Conservation (phyloP, 2,797 vertebrate species). For the Macropus fuliginosus region DNA sequence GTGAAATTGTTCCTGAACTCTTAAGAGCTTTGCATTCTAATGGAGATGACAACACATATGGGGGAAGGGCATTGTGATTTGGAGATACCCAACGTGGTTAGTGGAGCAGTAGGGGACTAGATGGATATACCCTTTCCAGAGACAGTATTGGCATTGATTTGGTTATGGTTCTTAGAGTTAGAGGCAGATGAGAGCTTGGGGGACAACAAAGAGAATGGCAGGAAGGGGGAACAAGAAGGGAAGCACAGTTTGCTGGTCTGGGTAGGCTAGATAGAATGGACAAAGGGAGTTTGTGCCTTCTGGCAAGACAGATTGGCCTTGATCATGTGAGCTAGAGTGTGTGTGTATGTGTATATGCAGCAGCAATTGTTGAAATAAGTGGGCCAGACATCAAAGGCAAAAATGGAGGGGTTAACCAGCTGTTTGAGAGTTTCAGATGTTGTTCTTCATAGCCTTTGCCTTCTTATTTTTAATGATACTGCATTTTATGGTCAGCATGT, state of each 20-base stretch:
- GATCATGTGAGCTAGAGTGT: too few species aligned
- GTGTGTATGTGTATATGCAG: too few species aligned
- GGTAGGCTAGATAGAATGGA: not conserved
- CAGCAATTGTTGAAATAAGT: too few species aligned
- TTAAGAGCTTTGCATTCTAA: not conserved
- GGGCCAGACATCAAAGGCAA: not conserved
- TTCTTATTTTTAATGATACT: not conserved
- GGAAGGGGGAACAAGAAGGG: not conserved
- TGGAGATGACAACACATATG: not conserved
- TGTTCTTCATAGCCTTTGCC: not conserved
- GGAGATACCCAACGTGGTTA: not conserved
- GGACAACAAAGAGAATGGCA: not conserved
- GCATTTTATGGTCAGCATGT: not conserved
- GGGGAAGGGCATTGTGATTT: not conserved
- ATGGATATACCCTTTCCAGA: not conserved
- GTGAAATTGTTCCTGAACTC: not conserved
- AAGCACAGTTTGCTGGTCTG: not conserved
- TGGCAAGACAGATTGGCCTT: not conserved
- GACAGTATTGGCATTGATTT: not conserved
- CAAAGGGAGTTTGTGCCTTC: not conserved
- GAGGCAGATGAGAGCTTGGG: not conserved
- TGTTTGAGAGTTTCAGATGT: not conserved
- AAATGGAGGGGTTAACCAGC: not conserved
- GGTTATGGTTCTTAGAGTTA: not conserved
- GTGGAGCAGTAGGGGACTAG: not conserved